phyloP scores from a whole-genome alignment of 2,797 vertebrate genomes.

The Tamandua tetradactyla region DNA sequence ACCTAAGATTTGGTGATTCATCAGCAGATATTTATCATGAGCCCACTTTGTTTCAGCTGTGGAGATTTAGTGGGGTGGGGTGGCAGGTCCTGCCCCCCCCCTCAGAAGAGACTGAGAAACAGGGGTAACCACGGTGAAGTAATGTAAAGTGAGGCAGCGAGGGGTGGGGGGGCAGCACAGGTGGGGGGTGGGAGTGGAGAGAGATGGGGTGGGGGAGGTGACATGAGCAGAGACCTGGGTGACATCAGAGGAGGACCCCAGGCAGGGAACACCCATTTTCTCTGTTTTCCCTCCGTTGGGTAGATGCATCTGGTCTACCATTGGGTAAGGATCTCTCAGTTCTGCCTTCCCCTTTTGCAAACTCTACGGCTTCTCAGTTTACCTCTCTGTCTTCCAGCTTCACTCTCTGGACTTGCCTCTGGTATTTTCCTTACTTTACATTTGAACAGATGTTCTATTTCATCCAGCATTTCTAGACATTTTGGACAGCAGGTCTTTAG shows the following conservation, averaged over 20 bases:
- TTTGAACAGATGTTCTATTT: background rate
- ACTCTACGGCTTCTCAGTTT: background rate
- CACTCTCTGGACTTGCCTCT: background rate
- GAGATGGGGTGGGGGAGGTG: background rate
- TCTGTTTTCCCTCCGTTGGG: background rate
- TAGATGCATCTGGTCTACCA: background rate
- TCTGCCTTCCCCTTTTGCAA: no score
- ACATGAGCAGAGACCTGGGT: background rate
- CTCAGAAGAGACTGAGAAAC: background rate
- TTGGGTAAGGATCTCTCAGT: background rate
- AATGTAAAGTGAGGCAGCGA: no score
- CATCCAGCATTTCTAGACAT: background rate
- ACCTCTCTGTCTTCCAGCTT: background rate
- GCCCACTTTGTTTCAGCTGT: background rate
- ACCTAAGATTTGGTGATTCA: background rate
- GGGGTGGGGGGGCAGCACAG: no score
- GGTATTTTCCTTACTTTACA: background rate
- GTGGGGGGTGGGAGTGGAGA: background rate
- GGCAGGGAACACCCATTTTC: background rate
- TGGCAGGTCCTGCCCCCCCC: no score
- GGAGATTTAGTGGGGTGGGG: background rate
- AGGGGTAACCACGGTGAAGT: background rate
- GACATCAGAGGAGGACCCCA: background rate
- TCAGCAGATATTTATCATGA: background rate
- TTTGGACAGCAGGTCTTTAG: background rate